Evolutionary conservation across 1,140 invertebrate species (phyloP).

Genomic region (Coenobita brevimanus): DNA sequence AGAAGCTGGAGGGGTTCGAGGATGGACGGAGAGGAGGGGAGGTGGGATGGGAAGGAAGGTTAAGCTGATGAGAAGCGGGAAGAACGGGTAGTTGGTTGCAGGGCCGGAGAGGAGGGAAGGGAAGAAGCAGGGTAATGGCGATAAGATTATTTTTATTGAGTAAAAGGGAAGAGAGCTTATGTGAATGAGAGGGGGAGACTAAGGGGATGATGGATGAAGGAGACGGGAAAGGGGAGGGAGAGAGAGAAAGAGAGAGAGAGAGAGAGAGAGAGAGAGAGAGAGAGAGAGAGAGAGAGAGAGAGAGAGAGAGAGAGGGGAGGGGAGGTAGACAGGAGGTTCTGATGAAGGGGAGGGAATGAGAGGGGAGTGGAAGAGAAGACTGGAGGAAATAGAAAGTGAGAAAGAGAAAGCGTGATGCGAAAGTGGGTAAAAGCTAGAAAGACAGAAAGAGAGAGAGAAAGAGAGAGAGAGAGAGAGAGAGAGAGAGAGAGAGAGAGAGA

Average conservation of each 20-base stretch:
- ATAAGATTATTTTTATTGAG: background rate
- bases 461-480: background rate
- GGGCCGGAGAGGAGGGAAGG: no score
- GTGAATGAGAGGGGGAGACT: background rate
- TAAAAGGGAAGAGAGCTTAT: background rate
- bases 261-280: conserved; percentile 43
- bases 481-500: background rate
- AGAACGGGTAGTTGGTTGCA: no score
- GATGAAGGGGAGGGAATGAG: no score
- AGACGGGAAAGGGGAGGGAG: background rate
- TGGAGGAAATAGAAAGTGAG: background rate
- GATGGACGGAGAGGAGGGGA: no score
- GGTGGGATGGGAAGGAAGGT: no score
- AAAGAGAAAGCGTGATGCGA: background rate
- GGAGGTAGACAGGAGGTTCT: no score
- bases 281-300: conserved; percentile 36
- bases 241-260: conserved; percentile 33
- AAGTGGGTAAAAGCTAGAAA: background rate
- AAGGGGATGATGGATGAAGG: background rate
- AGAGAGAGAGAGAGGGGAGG: conserved; percentile 17
- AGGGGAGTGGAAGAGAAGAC: background rate
- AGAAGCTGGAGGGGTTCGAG: no score
- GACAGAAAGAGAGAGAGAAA: background rate
- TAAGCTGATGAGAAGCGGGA: no score
- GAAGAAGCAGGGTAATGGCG: no score